These are phyloP conservation scores for Otus sunia DNA, from an alignment of 2,113 vertebrate genomes.

Conservation along the genomic window DNA sequence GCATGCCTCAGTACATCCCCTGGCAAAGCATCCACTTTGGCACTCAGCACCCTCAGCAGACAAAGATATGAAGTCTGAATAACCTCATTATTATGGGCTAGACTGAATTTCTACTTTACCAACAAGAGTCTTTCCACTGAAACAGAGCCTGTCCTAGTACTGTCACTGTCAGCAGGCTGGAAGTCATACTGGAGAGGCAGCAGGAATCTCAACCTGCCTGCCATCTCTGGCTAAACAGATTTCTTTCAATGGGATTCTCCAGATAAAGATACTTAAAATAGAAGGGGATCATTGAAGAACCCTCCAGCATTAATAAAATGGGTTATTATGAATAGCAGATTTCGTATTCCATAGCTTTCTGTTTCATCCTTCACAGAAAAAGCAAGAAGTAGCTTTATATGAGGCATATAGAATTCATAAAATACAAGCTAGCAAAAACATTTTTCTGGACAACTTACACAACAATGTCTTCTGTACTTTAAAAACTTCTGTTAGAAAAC, in stretches of 20 bases:
- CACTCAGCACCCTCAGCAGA: neutral
- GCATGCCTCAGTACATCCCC: neutral
- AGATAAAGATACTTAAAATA: neutral
- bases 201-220: neutral
- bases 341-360: neutral
- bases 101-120: neutral
- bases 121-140: neutral
- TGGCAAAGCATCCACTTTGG: neutral
- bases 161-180: neutral
- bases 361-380: neutral
- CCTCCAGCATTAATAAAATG: neutral
- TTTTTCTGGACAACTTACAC: neutral
- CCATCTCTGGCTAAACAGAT: neutral
- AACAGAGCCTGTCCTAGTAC: neutral
- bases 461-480: neutral
- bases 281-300: neutral
- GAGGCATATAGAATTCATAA: neutral
- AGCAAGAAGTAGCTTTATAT: neutral
- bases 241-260: neutral
- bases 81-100: neutral
- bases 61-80: neutral
- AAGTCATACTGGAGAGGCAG: neutral
- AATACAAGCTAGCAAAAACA: neutral
- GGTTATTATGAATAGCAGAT: neutral
- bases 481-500: neutral